Base-by-base conservation (phyloP, 1,140 invertebrate species). In the Calliopsis andreniformis region DNA sequence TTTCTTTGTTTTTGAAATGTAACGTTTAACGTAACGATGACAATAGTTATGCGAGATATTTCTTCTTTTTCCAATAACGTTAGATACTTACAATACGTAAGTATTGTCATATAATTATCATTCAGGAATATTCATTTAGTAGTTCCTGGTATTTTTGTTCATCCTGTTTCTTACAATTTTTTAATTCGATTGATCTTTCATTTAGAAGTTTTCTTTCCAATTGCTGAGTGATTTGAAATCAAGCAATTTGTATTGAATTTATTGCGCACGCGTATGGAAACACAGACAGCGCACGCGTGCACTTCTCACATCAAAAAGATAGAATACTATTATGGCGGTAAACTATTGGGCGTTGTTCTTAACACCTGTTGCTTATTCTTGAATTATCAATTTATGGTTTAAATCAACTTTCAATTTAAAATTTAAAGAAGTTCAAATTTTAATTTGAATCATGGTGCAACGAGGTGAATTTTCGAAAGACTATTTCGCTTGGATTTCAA, bases 341-440 rank as follows among this genome's bases (percentile, higher is more conserved):
- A 63, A 63, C 25, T 63, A 63, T 63, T 72, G 59, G 59, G 45
- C 59, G 59, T 72, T 72, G 59, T 72, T 63, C 47, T 20, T 51
- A 53, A 72, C 69, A 72, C 69, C 69, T 72, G 69, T 72, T 72
- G 69, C 45, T 63, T 16, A 53, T 49, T 61, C 20, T 35, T 16
- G 28, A 10, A 6, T 32, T 56, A 14, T 32, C 53, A 28, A 1
- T 70, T 45, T 14, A 5, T 30, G 20, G 12, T 61, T 49, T n/a
- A 12, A 61, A 32, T 18, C n/a, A 32, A 39, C 32, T 39, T 16
- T 45, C 51, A 5, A 53, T 39, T 30, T 30, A 42, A 1, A 16
- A n/a, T 58, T 69, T 32, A 30, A 69, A 30, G 8, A 47, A 49
- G 8, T 39, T 61, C 4, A 16, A 4, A n/a, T 39, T 55, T 16